These are phyloP conservation scores for Prorops nasuta DNA, from an alignment of 1,140 invertebrate genomes.

Conservation along the genomic window DNA sequence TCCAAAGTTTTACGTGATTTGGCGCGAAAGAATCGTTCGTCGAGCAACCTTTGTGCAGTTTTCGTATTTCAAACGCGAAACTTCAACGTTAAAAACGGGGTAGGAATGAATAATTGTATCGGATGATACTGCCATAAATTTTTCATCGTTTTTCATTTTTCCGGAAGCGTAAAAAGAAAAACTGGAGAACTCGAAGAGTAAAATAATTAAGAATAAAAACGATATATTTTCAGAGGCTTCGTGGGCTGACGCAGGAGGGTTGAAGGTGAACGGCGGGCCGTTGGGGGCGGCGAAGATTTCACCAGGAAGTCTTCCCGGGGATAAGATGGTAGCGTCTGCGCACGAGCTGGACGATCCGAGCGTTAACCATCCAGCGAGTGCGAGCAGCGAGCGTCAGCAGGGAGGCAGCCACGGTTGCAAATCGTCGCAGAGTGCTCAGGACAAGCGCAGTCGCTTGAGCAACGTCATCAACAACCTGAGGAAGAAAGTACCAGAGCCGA, in stretches of 20 bases:
- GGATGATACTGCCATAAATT: no score
- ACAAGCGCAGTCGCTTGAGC: slow-evolving; percentile 49
- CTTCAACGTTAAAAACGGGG: no score
- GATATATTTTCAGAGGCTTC: slow-evolving; percentile 42
- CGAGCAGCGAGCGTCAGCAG: slow-evolving; percentile 33
- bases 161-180: no score
- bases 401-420: slow-evolving; percentile 26
- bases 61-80: no score
- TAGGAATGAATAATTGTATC: no score
- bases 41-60: no score
- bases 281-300: slow-evolving; percentile 8
- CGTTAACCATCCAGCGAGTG: slow-evolving; percentile 34
- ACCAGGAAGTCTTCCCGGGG: no score
- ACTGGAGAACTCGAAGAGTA: no score
- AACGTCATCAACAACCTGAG: slow-evolving; percentile 52
- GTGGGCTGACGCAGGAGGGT: slow-evolving; percentile 39
- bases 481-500: slow-evolving; percentile 44
- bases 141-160: no score
- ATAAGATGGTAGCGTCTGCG: slow-evolving; percentile 50
- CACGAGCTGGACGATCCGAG: slow-evolving; percentile 45
- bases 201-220: no score
- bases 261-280: slow-evolving; percentile 32
- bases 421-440: slow-evolving; percentile 41
- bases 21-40: no score
- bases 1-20: no score